Conservation (phyloP, 2,888 invertebrate genomes). For the Pandemis cinnamomeana region DNA sequence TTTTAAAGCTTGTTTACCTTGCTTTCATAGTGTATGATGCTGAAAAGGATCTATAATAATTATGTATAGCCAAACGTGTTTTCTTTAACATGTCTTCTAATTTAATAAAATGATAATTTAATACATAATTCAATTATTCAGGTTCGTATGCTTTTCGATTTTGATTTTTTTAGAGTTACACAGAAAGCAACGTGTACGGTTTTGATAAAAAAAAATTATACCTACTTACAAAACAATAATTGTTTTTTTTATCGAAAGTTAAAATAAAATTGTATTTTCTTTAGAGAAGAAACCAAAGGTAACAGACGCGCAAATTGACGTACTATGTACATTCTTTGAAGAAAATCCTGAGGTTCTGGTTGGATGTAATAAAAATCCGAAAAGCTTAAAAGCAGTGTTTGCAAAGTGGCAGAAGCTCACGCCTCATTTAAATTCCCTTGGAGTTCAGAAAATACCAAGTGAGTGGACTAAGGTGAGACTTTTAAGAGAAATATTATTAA, state of each 20-base stretch:
- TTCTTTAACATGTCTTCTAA: background rate
- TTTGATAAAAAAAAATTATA: no score
- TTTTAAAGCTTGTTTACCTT: background rate
- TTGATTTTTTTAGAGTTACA: no score
- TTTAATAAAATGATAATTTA: background rate
- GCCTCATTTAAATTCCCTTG: slow-evolving; percentile 9
- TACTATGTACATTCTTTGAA: slow-evolving; percentile 3
- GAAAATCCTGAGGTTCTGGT: background rate
- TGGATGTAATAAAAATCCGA: background rate
- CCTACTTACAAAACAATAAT: no score
- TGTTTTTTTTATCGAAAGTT: no score
- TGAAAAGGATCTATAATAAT: background rate
- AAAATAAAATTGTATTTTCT: background rate
- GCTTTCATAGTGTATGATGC: background rate
- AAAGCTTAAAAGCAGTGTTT: background rate
- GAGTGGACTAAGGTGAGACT: slow-evolving; percentile 2
- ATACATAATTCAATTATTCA: background rate
- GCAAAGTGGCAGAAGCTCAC: background rate
- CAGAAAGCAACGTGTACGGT: no score
- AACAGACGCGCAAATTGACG: background rate
- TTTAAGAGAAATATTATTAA: no score
- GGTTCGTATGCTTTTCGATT: no score
- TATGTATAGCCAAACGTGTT: background rate
- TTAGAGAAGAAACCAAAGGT: background rate
- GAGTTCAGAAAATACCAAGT: background rate